These are phyloP conservation scores for Paracyclopina nana DNA, from an alignment of 1,140 invertebrate genomes.

Conservation along the genomic window DNA sequence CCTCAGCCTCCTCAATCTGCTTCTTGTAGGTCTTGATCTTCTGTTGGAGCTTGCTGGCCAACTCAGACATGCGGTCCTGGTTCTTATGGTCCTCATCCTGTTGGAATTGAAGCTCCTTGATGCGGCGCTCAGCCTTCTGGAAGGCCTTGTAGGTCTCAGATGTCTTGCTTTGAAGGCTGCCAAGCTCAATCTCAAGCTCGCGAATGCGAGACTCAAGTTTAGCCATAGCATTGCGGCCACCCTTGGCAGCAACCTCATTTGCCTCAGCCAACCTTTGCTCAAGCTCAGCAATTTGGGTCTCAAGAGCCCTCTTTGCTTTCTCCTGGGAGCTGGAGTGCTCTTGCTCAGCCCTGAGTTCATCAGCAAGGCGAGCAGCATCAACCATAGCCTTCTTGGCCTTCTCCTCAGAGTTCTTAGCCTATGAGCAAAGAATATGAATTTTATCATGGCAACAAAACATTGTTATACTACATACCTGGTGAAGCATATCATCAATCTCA, in stretches of 20 bases:
- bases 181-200: constrained; percentile 89
- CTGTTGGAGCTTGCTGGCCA: constrained; percentile 15
- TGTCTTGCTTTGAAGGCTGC: constrained; percentile 91
- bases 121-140: constrained; percentile 80
- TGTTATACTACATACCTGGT: constrained; percentile 28
- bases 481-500: constrained; percentile 37
- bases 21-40: constrained; percentile 31
- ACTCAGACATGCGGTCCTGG: constrained; percentile 11
- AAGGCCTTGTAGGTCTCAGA: constrained; percentile 89
- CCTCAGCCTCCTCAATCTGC: constrained; percentile 41
- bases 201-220: constrained; percentile 87
- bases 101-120: constrained; percentile 49
- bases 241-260: constrained; percentile 65
- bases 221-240: constrained; percentile 90
- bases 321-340: constrained; percentile 94
- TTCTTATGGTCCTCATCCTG: constrained; percentile 15
- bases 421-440: too few species aligned
- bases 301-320: constrained; percentile 89
- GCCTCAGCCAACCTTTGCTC: constrained; percentile 43
- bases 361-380: constrained; percentile 86
- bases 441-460: too few species aligned
- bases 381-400: constrained; percentile 93
- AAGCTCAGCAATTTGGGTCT: constrained; percentile 93
- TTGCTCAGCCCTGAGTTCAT: constrained; percentile 94
- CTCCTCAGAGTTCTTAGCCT: constrained; percentile 33